These are phyloP conservation scores for Sarcophaga caerulescens DNA, from an alignment of 2,888 invertebrate genomes.

Conservation along the genomic window DNA sequence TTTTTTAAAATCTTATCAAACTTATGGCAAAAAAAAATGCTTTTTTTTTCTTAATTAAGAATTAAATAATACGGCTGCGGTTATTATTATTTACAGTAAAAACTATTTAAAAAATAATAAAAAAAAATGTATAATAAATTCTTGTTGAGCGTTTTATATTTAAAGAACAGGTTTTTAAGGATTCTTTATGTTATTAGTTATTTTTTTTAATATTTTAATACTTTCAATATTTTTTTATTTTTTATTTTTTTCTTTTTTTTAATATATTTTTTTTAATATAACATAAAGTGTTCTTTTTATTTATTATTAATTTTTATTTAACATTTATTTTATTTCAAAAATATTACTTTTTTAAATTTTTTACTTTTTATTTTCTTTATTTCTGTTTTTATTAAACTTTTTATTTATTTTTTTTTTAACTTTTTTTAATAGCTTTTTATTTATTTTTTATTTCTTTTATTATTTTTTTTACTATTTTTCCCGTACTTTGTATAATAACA, in stretches of 20 bases:
- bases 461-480: neutral
- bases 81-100: no score
- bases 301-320: neutral
- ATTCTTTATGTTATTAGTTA: neutral
- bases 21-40: neutral
- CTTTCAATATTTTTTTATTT: neutral
- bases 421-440: no score
- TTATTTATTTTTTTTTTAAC: no score
- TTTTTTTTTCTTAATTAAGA: neutral
- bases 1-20: conserved; percentile 6
- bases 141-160: no score
- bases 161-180: neutral
- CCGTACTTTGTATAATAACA: neutral
- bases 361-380: neutral
- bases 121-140: no score
- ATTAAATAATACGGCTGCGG: no score
- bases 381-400: no score
- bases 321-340: neutral
- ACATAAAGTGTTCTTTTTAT: no score
- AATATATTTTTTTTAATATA: no score
- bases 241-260: neutral
- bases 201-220: no score
- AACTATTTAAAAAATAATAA: no score
- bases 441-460: no score
- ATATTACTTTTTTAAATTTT: neutral